Evolutionary conservation across 1,140 invertebrate genomes (phyloP).

Genomic region (Hylyphantes graminicola): DNA sequence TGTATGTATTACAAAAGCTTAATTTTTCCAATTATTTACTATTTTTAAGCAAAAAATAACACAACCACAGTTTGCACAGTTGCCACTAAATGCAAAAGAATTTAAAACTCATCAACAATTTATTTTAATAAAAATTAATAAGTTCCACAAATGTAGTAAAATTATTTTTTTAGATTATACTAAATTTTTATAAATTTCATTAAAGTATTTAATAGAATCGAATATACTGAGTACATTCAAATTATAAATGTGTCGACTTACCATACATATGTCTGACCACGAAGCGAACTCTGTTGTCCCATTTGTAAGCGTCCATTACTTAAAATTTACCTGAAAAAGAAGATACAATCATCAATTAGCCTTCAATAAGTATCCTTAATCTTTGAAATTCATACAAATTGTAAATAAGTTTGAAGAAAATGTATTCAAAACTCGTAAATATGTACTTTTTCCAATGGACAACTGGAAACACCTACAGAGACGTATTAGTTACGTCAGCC

Average conservation of each 20-base stretch:
- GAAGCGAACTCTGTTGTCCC: slow-evolving; percentile 83
- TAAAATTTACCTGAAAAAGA: slow-evolving; percentile 66
- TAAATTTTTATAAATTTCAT: background rate
- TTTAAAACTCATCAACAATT: background rate
- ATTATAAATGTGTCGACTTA: slow-evolving; percentile 68
- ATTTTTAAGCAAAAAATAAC: too few species aligned
- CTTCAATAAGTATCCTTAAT: background rate
- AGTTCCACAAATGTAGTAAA: background rate
- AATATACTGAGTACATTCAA: background rate
- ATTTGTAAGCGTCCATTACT: slow-evolving; percentile 74
- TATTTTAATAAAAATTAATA: background rate
- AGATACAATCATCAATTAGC: background rate
- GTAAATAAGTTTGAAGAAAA: too few species aligned
- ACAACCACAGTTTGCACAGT: too few species aligned
- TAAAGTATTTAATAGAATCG: too few species aligned
- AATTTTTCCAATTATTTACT: too few species aligned
- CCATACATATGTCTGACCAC: slow-evolving; percentile 82
- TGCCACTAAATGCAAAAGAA: too few species aligned
- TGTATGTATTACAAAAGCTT: too few species aligned
- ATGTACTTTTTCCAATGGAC: too few species aligned
- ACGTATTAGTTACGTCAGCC: too few species aligned
- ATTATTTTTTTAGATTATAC: background rate
- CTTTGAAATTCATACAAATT: too few species aligned
- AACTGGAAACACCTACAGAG: too few species aligned
- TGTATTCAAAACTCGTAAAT: too few species aligned